Evolutionary conservation across 2,797 vertebrate genomes (phyloP).

Genomic region (Lacerta bilineata): DNA sequence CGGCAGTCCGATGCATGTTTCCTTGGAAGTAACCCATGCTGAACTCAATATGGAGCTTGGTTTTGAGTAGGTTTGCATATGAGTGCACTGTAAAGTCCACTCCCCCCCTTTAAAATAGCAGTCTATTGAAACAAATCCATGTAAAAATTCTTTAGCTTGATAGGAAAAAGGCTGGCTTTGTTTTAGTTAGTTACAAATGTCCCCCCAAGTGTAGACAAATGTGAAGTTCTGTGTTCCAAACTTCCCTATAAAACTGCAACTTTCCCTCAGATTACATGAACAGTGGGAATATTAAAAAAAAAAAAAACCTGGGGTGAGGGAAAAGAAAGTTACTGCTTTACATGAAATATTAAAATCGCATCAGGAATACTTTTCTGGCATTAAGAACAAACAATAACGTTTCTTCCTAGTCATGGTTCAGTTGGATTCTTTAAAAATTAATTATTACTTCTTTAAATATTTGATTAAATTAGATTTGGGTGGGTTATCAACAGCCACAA

Average conservation of each 20-base stretch:
- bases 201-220: slow-evolving; percentile 41
- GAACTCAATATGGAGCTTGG: too few relatives aligned
- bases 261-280: slow-evolving; percentile 56
- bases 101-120: not conserved
- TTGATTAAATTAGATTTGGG: slow-evolving; percentile 83
- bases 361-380: slow-evolving; percentile 80
- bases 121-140: slow-evolving; percentile 14
- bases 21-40: not conserved
- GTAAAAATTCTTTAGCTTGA: slow-evolving; percentile 57
- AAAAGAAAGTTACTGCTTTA: slow-evolving; percentile 75
- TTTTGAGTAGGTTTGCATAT: not conserved
- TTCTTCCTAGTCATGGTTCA: slow-evolving; percentile 79
- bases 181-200: slow-evolving; percentile 54
- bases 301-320: slow-evolving; percentile 72
- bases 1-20: not conserved
- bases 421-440: slow-evolving; percentile 85
- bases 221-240: slow-evolving; percentile 16
- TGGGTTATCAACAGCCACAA: slow-evolving; percentile 71
- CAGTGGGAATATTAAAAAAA: slow-evolving; percentile 56
- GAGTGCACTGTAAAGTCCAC: not conserved
- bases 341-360: slow-evolving; percentile 85
- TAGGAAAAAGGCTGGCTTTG: slow-evolving; percentile 21
- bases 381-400: slow-evolving; percentile 84
- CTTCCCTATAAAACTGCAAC: slow-evolving; percentile 58
- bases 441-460: slow-evolving; percentile 84